These are phyloP conservation scores for Acleris sparsana DNA, from an alignment of 2,888 invertebrate species.

Conservation along the genomic window DNA sequence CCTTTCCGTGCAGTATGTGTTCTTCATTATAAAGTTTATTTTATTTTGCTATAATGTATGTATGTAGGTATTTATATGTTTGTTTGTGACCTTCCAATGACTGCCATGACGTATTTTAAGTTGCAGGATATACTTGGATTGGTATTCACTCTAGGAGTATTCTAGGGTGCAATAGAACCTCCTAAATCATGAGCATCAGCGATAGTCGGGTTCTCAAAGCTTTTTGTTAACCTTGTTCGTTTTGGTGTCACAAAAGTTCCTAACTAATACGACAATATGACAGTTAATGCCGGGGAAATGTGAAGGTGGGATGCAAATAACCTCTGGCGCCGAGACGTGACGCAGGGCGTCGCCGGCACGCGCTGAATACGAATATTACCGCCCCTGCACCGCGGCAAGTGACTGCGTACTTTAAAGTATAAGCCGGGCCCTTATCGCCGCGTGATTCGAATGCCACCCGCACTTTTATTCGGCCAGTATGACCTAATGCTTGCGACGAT, in stretches of 20 bases:
- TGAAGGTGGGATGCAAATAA: slow-evolving; percentile 74
- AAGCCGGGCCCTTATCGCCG: slow-evolving; percentile 70
- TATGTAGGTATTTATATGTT: too few species aligned
- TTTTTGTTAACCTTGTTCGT: too few species aligned
- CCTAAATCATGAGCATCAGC: too few species aligned
- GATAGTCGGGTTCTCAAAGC: too few species aligned
- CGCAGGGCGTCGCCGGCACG: slow-evolving; percentile 62
- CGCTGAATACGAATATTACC: slow-evolving; percentile 66
- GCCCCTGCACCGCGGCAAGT: slow-evolving; percentile 48
- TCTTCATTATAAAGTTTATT: too few species aligned
- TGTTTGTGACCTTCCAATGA: too few species aligned
- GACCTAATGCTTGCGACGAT: slow-evolving; percentile 68
- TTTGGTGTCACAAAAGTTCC: slow-evolving; percentile 40
- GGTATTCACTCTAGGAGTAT: too few species aligned
- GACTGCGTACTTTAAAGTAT: slow-evolving; percentile 72
- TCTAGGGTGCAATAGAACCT: too few species aligned
- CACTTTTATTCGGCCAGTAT: slow-evolving; percentile 71
- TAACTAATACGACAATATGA: slow-evolving; percentile 63
- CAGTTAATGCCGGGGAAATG: slow-evolving; percentile 63
- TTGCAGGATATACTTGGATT: too few species aligned
- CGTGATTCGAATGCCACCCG: slow-evolving; percentile 67
- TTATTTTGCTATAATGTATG: too few species aligned
- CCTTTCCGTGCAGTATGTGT: too few species aligned
- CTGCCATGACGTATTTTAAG: too few species aligned
- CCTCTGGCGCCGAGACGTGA: slow-evolving; percentile 66